Percentiles rank a stretch among this genome's conserved stretches.
phyloP scores from a whole-genome alignment of 2,113 vertebrate species.

The Daboia siamensis region DNA sequence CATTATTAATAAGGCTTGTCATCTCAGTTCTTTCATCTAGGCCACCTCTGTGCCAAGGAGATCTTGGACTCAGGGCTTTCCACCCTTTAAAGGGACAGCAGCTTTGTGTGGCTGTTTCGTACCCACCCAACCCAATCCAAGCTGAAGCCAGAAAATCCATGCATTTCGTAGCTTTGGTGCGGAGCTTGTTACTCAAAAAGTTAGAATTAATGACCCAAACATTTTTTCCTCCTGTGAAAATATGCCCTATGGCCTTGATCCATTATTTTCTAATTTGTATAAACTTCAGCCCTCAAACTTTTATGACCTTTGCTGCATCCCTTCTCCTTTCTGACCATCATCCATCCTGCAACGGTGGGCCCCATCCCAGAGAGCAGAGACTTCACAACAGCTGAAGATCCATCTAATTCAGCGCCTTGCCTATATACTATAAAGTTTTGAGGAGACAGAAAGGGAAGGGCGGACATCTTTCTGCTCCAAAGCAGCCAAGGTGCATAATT shows the following conservation, averaged over 20 bases:
- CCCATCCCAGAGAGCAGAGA: neutral
- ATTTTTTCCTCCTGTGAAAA: neutral
- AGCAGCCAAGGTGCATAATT: neutral
- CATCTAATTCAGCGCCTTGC: neutral
- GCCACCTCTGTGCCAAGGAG: constrained; percentile 33
- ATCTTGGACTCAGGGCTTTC: constrained; percentile 9
- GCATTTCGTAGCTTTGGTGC: neutral
- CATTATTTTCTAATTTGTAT: neutral
- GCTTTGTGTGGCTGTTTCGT: neutral
- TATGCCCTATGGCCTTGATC: neutral
- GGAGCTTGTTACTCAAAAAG: neutral
- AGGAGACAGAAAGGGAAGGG: neutral
- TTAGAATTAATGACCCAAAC: neutral
- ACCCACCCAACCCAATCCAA: neutral
- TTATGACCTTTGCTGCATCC: neutral
- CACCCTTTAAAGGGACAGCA: constrained; percentile 14
- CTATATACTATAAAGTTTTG: neutral
- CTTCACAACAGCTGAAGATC: neutral
- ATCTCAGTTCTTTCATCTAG: constrained; percentile 31
- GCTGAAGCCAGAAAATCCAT: neutral
- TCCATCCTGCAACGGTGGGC: neutral
- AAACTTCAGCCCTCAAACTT: neutral
- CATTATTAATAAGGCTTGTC: constrained; percentile 39
- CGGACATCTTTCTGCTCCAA: neutral
- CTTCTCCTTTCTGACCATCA: neutral